Evolutionary conservation across 2,797 vertebrate species (phyloP), one percentile per base, ranked within the genome.

Genomic region (Todus mexicanus): DNA sequence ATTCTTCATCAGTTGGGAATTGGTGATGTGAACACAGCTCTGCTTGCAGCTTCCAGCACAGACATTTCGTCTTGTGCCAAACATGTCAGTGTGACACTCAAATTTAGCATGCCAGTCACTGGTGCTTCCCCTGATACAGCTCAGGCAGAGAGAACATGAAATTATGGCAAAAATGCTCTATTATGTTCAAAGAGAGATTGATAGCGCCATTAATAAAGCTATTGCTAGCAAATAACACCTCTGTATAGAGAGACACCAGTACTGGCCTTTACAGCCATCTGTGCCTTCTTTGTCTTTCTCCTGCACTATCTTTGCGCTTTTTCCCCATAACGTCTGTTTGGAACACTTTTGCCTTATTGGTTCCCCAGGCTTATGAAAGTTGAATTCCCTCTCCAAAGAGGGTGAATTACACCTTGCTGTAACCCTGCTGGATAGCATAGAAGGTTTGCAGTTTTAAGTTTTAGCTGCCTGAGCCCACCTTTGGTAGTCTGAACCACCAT

Each of bases 41-140:
- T 3, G 5, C 84, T 93, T 71, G 59, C 68, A 57, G 82, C 82
- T 93, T 93, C 79, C 68, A 86, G 75, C 73, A 38, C 63, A 73
- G 90, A 35, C 66, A 20, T 89, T 90, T 96, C 73, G 84, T 78
- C 79, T 33, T 47, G 48, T 92, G 92, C 89, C 93, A 95, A 93
- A 69, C 87, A 45, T 85, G 92, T 94, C 96, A 95, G 84, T 92
- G 93, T 94, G 89, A 93, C 86, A 92, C 77, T 45, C 84, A 89
- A 86, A 93, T 91, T 95, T 89, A 94, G 91, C 68, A 70, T 92
- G 89, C 92, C 59, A 85, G 84, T 89, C 94, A 73, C 82, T 82
- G 51, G 59, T 81, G 29, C 89, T 88, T 94, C 48, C 33, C 23
- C 33, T 78, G 70, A 68, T 48, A 82, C 51, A 73, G 60, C 73